Evolutionary conservation across 2,113 vertebrate genomes (phyloP).

Genomic region (Notothenia coriiceps): DNA sequence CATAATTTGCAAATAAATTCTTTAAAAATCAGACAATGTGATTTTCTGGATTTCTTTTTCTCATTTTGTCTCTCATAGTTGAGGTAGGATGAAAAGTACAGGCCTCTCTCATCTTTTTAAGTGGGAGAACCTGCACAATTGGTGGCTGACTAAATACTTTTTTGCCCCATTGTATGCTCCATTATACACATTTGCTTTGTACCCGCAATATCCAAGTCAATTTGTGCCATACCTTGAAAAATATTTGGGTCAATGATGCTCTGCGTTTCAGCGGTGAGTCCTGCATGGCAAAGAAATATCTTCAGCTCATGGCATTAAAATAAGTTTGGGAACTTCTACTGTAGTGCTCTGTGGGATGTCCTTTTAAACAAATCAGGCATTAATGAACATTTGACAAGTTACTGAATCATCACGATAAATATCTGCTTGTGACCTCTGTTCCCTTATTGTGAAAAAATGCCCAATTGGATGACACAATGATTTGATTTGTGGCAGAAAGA

Average conservation of each 20-base stretch:
- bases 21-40: no score
- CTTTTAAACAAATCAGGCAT: background rate
- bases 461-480: conserved; percentile 33
- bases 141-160: no score
- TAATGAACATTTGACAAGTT: conserved; percentile 31
- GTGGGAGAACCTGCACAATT: no score
- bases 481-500: conserved; percentile 55
- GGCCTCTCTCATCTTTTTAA: no score
- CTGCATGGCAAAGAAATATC: background rate
- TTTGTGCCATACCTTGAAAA: background rate
- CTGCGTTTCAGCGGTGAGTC: background rate
- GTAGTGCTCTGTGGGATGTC: background rate
- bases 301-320: background rate
- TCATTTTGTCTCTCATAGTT: no score
- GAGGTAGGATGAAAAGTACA: no score
- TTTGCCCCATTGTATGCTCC: no score
- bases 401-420: conserved; percentile 39
- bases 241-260: no score
- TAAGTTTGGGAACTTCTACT: background rate
- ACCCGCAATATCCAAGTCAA: background rate
- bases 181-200: no score
- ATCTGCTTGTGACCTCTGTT: conserved; percentile 27
- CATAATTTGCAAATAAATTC: no score
- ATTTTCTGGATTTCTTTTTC: no score
- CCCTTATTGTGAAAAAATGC: conserved; percentile 33